Conservation (phyloP, 2,888 invertebrate species). For the Patella ulyssiponensis region DNA sequence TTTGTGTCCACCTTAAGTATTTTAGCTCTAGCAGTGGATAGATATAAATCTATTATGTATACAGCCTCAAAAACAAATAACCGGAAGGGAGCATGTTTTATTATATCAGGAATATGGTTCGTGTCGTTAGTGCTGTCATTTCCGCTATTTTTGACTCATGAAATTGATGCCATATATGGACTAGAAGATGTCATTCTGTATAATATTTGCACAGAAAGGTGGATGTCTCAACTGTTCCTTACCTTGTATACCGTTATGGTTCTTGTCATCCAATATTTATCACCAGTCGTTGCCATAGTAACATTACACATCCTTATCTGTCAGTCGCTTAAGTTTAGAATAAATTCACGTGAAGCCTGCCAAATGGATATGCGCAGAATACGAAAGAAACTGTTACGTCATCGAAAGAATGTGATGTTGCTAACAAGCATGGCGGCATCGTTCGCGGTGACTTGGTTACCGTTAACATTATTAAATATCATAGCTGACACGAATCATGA, state of each 20-base stretch:
- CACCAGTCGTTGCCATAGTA: slow-evolving; percentile 51
- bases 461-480: slow-evolving; percentile 53
- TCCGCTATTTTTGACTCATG: slow-evolving; percentile 48
- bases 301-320: slow-evolving; percentile 60
- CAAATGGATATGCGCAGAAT: slow-evolving; percentile 32
- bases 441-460: slow-evolving; percentile 61
- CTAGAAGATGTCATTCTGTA: slow-evolving; percentile 63
- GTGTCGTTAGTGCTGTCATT: slow-evolving; percentile 44
- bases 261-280: slow-evolving; percentile 52
- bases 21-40: slow-evolving; percentile 52
- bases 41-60: slow-evolving; percentile 50
- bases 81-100: slow-evolving; percentile 29
- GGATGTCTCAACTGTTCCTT: slow-evolving; percentile 43
- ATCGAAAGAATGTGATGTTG: slow-evolving; percentile 68
- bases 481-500: slow-evolving; percentile 51
- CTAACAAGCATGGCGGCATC: slow-evolving; percentile 54
- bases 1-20: slow-evolving; percentile 55
- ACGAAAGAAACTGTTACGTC: slow-evolving; percentile 49
- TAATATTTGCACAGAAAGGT: slow-evolving; percentile 61
- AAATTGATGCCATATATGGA: slow-evolving; percentile 54
- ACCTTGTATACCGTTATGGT: slow-evolving; percentile 46
- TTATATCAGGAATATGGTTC: slow-evolving; percentile 48
- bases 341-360: slow-evolving; percentile 33
- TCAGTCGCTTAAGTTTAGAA: slow-evolving; percentile 66
- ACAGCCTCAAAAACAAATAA: slow-evolving; percentile 33